Percentiles rank a stretch among this genome's conserved stretches.
These are phyloP conservation scores for Ibidorhyncha struthersii DNA, from an alignment of 2,113 vertebrate genomes.

Conservation along the genomic window DNA sequence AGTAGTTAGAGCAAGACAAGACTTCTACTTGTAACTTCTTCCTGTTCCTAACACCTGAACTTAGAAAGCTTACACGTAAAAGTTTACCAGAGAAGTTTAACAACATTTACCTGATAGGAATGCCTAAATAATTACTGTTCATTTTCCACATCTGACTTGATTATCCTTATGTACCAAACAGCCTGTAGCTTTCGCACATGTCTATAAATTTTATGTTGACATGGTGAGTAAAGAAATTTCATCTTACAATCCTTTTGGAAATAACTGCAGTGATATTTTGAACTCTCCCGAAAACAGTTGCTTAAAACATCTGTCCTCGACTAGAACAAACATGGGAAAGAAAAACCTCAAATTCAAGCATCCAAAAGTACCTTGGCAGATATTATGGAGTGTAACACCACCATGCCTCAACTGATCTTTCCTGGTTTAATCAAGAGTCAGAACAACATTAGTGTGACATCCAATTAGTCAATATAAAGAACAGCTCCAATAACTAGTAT, in stretches of 20 bases:
- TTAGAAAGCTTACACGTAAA: conserved; percentile 1
- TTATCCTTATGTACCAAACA: background rate
- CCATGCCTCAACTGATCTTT: conserved; percentile 24
- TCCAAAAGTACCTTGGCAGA: conserved; percentile 19
- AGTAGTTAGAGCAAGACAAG: conserved; percentile 38
- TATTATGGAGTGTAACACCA: conserved; percentile 38
- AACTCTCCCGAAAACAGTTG: conserved; percentile 34
- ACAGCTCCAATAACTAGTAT: conserved; percentile 49
- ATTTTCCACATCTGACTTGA: background rate
- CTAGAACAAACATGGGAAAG: conserved; percentile 46
- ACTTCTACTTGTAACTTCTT: conserved; percentile 60
- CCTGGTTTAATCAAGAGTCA: background rate
- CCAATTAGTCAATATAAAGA: conserved; percentile 57
- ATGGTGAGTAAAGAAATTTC: background rate
- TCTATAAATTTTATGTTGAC: background rate
- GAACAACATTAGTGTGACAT: conserved; percentile 60
- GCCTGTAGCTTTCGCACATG: background rate
- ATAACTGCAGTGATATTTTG: conserved; percentile 45
- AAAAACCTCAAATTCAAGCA: conserved; percentile 47
- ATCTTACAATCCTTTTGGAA: background rate
- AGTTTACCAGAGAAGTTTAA: background rate
- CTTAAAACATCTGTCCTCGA: conserved; percentile 49
- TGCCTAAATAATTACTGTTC: background rate
- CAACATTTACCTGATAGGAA: background rate
- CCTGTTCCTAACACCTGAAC: conserved; percentile 56